Evolutionary conservation across 2,888 invertebrate genomes (phyloP).

Genomic region (Dasypolia templi): DNA sequence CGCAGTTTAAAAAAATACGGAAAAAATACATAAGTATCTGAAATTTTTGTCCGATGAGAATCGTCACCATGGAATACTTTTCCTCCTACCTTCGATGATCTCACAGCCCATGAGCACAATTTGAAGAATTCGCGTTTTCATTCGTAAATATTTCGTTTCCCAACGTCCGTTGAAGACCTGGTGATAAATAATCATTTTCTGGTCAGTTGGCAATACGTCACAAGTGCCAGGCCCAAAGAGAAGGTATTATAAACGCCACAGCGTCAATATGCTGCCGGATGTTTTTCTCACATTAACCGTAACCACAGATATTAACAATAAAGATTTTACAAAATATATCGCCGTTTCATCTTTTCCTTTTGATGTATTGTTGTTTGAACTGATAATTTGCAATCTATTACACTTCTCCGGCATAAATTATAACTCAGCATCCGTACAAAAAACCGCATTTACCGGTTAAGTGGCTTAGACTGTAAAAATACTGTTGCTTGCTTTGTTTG

Average conservation of each 20-base stretch:
- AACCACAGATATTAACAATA: constrained; percentile 34
- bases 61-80: constrained; percentile 54
- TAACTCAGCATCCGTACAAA: constrained; percentile 25
- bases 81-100: constrained; percentile 62
- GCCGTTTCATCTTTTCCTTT: constrained; percentile 50
- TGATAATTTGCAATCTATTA: constrained; percentile 38
- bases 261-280: constrained; percentile 66
- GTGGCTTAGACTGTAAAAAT: constrained; percentile 13
- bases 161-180: constrained; percentile 70
- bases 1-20: background rate
- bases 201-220: constrained; percentile 76
- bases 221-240: constrained; percentile 64
- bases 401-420: constrained; percentile 23
- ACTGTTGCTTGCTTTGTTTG: background rate
- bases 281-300: constrained; percentile 62
- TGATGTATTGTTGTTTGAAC: constrained; percentile 56
- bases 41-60: constrained; percentile 53
- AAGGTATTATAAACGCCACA: constrained; percentile 48
- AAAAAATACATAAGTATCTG: constrained; percentile 36
- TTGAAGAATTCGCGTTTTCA: constrained; percentile 66
- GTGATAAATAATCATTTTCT: constrained; percentile 70
- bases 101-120: constrained; percentile 63
- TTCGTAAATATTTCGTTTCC: constrained; percentile 74
- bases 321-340: constrained; percentile 39
- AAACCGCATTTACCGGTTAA: constrained; percentile 39